A percentile compares a stretch with the other conserved stretches of the same genome.
Evolutionary conservation across 2,113 vertebrate species (phyloP).

Genomic region (Peromyscus californicus): DNA sequence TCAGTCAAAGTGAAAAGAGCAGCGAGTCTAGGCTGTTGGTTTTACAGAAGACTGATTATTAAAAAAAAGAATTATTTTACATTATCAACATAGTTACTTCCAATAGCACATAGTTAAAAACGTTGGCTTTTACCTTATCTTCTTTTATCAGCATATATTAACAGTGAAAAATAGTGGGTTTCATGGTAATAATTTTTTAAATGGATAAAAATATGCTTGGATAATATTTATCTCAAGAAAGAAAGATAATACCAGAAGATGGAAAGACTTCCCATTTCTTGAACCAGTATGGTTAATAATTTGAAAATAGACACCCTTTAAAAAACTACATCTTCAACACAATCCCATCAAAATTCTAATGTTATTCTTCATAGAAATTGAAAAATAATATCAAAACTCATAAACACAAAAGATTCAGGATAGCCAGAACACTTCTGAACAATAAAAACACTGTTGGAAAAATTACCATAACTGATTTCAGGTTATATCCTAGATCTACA

Average conservation of each 20-base stretch:
- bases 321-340: not conserved
- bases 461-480: not conserved
- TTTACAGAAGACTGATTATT: not conserved
- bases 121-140: not conserved
- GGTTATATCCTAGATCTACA: not conserved
- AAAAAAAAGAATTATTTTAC: not conserved
- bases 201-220: not conserved
- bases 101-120: not conserved
- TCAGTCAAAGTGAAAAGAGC: not conserved
- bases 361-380: not conserved
- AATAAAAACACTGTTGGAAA: not conserved
- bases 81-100: not conserved
- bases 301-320: not conserved
- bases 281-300: not conserved
- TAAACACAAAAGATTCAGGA: not conserved
- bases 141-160: not conserved
- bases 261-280: not conserved
- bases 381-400: not conserved
- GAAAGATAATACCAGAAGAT: not conserved
- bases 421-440: not conserved
- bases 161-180: not conserved
- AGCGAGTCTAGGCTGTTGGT: fast-evolving
- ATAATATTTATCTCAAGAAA: not conserved
- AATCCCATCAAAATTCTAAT: not conserved
- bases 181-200: not conserved